Conservation (phyloP, 2,113 vertebrate species). For the Erythrolamprus reginae region DNA sequence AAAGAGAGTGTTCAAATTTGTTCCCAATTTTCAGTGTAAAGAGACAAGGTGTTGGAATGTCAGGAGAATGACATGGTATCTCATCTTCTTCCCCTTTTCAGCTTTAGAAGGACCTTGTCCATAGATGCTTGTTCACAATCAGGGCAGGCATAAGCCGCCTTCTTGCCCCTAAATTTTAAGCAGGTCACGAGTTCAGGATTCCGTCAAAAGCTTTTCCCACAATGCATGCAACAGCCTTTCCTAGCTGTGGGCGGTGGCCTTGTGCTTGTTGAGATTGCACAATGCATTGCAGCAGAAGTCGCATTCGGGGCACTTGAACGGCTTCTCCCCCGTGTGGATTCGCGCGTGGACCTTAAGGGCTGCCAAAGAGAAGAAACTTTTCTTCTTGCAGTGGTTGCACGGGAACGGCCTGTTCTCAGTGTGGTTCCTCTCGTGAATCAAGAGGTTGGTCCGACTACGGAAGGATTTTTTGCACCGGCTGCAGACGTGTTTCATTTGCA, state of each 20-base stretch:
- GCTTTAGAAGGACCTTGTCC: not conserved
- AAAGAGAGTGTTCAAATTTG: not conserved
- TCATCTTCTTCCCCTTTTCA: not conserved
- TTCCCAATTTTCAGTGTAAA: not conserved
- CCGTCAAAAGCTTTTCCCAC: not conserved
- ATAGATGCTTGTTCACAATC: not conserved
- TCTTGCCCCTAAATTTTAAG: not conserved
- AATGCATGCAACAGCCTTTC: not conserved
- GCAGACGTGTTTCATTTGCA: not conserved
- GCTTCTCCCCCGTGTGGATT: constrained; percentile 4
- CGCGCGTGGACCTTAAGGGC: not conserved
- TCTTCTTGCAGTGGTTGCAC: not conserved
- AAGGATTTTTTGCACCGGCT: not conserved
- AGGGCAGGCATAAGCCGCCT: not conserved
- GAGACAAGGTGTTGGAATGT: not conserved
- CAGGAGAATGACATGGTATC: not conserved
- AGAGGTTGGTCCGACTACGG: not conserved
- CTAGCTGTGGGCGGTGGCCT: not conserved
- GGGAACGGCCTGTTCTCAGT: not conserved
- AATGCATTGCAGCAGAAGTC: not conserved
- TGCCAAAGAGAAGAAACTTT: not conserved
- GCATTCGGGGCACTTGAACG: not conserved
- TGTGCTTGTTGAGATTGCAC: not conserved
- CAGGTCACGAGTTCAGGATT: not conserved
- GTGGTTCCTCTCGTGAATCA: not conserved